Evolutionary conservation across 1,140 invertebrate species (phyloP).

Genomic region (Magallana angulata): DNA sequence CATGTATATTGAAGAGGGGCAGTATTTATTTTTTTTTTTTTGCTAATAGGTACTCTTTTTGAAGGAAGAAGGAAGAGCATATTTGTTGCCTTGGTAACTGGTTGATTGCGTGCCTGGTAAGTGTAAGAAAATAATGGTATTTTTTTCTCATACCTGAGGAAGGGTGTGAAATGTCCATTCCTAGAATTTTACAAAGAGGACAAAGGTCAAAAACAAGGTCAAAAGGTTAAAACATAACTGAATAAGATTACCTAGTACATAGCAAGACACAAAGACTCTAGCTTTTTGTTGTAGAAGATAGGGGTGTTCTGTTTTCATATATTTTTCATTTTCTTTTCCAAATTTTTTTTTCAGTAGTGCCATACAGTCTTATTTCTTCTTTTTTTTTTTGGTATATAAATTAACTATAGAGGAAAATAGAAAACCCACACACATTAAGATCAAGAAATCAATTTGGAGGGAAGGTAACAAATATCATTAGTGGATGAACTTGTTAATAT

Average conservation of each 20-base stretch:
- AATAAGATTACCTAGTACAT: not conserved
- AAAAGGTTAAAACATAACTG: conserved; percentile 24
- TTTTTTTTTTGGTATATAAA: not conserved
- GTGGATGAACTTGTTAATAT: conserved; percentile 11
- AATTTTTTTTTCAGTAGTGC: no score
- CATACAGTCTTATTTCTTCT: not conserved
- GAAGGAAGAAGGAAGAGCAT: not conserved
- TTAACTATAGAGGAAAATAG: not conserved
- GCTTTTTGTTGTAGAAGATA: no score
- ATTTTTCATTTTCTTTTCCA: not conserved
- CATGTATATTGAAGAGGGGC: no score
- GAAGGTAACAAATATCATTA: conserved; percentile 7
- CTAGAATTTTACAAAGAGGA: conserved; percentile 34
- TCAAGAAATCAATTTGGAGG: not conserved
- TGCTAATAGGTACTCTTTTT: no score
- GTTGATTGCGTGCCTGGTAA: conserved; percentile 12
- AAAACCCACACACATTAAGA: not conserved
- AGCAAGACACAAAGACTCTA: no score
- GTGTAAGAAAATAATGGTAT: conserved; percentile 3
- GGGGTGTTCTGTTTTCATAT: no score
- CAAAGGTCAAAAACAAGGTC: conserved; percentile 35
- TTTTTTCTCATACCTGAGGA: conserved; percentile 13
- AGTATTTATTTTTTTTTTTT: no score
- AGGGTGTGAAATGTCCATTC: conserved; percentile 37
- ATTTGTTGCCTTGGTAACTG: conserved; percentile 29